Conservation (phyloP, 2,888 invertebrate genomes). For the Lypha dubia region DNA sequence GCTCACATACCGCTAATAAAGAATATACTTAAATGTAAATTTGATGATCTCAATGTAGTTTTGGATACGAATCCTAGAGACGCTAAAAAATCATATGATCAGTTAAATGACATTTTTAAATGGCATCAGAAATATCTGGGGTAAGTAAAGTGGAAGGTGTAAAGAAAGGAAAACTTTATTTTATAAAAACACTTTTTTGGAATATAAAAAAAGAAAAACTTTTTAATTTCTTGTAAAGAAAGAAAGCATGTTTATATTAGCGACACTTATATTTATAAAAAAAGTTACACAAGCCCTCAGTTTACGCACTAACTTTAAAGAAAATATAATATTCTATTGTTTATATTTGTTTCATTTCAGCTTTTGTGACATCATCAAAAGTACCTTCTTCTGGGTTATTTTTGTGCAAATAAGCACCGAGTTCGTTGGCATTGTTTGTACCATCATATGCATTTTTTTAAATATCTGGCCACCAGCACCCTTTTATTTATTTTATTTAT, state of each 20-base stretch:
- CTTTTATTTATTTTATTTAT: slow-evolving; percentile 37
- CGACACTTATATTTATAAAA: too few species aligned
- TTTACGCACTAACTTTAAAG: too few species aligned
- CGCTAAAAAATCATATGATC: neutral
- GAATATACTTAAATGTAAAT: slow-evolving; percentile 58
- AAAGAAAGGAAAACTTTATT: neutral
- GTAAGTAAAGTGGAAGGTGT: slow-evolving; percentile 26
- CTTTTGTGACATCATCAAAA: neutral
- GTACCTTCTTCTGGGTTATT: slow-evolving; percentile 47
- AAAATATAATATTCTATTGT: too few species aligned
- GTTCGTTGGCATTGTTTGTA: slow-evolving; percentile 40
- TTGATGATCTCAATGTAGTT: slow-evolving; percentile 48
- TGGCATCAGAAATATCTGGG: slow-evolving; percentile 59
- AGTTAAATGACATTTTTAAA: slow-evolving; percentile 44
- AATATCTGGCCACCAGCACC: slow-evolving; percentile 54
- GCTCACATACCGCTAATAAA: slow-evolving; percentile 51
- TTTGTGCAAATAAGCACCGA: slow-evolving; percentile 41
- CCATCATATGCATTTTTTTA: slow-evolving; percentile 55
- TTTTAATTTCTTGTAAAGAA: too few species aligned
- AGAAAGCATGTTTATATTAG: too few species aligned
- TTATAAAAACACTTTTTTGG: too few species aligned
- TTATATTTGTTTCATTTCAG: slow-evolving; percentile 37
- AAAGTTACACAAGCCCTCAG: too few species aligned
- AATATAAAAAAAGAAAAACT: too few species aligned
- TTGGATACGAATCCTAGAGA: neutral